These are phyloP conservation scores for Bombyx mandarina DNA, from an alignment of 1,140 invertebrate genomes.

Conservation along the genomic window DNA sequence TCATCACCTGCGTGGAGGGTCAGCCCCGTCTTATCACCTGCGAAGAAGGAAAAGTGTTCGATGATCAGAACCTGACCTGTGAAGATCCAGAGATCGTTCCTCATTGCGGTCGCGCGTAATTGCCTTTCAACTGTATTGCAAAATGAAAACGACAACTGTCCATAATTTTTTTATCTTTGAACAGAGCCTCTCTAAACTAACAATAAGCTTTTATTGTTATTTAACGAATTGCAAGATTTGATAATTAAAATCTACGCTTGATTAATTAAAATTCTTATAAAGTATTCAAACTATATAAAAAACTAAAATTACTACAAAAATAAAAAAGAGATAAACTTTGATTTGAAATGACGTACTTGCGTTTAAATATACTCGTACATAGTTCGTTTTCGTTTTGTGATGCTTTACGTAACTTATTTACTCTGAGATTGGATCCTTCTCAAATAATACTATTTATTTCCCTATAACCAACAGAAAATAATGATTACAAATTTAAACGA, in stretches of 20 bases:
- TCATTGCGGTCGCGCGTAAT: conserved; percentile 63
- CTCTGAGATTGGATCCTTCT: conserved; percentile 27
- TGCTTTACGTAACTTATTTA: conserved; percentile 24
- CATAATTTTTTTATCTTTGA: not conserved
- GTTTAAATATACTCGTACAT: too few relatives aligned
- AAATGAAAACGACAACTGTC: conserved; percentile 20
- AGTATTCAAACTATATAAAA: too few relatives aligned
- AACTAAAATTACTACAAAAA: too few relatives aligned
- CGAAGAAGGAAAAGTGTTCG: conserved; percentile 88
- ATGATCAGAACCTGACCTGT: conserved; percentile 85
- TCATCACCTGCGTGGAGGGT: conserved; percentile 91
- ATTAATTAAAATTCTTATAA: too few relatives aligned
- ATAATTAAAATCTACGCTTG: too few relatives aligned
- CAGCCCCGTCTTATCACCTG: conserved; percentile 88
- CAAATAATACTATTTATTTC: conserved; percentile 38
- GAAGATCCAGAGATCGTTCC: conserved; percentile 84
- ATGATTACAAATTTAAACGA: conserved; percentile 2
- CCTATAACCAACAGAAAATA: conserved; percentile 8
- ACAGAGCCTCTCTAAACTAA: too few relatives aligned
- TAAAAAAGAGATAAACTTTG: too few relatives aligned
- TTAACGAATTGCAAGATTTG: too few relatives aligned
- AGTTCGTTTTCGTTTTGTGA: conserved; percentile 46
- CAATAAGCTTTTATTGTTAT: too few relatives aligned
- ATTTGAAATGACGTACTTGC: too few relatives aligned
- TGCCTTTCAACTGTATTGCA: conserved; percentile 18